Conservation (phyloP, 92 coral and sea anemone genomes). For the Actinostola sp. region DNA sequence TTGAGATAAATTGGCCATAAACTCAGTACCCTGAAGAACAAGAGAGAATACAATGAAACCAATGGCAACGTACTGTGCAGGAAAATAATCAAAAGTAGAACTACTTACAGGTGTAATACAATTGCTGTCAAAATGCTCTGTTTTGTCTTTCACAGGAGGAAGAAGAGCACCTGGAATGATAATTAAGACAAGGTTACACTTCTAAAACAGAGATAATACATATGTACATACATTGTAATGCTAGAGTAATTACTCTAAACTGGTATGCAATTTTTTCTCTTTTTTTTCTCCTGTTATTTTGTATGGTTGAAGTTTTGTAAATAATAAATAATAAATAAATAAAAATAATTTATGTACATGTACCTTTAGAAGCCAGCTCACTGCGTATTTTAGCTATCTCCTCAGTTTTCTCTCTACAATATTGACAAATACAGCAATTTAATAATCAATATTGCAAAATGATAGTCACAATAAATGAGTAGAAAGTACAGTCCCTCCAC, state of each 20-base stretch:
- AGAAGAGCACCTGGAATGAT: constrained; percentile 66
- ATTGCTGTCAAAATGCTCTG: constrained; percentile 99
- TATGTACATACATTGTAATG: too few relatives aligned
- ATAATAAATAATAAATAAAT: too few relatives aligned
- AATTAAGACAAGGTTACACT: too few relatives aligned
- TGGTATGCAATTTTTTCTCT: too few relatives aligned
- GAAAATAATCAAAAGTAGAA: background rate
- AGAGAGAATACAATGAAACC: background rate
- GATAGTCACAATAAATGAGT: too few relatives aligned
- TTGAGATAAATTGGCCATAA: constrained; percentile 91
- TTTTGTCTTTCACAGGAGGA: constrained; percentile 94
- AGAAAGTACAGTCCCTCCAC: background rate
- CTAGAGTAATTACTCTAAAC: too few relatives aligned
- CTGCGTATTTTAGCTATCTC: constrained; percentile 73
- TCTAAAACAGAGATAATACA: background rate
- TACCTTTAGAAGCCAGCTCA: constrained; percentile 88
- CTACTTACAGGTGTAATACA: constrained; percentile 95
- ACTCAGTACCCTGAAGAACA: constrained; percentile 89
- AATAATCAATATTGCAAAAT: too few relatives aligned
- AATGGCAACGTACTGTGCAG: background rate
- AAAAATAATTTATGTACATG: too few relatives aligned
- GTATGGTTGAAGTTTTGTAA: too few relatives aligned
- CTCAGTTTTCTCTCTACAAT: constrained; percentile 81
- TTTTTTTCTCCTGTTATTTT: too few relatives aligned
- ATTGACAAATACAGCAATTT: too few relatives aligned